Evolutionary conservation across 2,888 invertebrate species (phyloP).

Genomic region (Machimus atricapillus): DNA sequence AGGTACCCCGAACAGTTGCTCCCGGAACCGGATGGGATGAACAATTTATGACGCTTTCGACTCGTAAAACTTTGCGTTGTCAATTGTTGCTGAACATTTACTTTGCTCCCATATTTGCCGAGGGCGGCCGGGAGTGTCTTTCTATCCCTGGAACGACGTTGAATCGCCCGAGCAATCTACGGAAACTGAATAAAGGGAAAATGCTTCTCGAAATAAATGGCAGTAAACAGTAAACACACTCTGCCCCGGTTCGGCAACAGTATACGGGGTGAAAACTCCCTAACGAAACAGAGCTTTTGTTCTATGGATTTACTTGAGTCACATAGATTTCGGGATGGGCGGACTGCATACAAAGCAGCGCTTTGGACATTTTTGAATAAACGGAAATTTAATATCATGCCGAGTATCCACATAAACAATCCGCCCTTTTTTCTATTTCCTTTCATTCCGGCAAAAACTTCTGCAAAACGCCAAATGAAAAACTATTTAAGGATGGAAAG

Average conservation of each 20-base stretch:
- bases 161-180: background rate
- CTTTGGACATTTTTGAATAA: background rate
- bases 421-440: background rate
- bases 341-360: background rate
- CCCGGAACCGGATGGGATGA: slow-evolving; percentile 29
- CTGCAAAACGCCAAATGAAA: background rate
- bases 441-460: background rate
- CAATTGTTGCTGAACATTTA: slow-evolving; percentile 29
- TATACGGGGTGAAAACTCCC: background rate
- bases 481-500: background rate
- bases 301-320: background rate
- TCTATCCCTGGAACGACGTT: background rate
- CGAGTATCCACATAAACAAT: background rate
- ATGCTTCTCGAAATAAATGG: background rate
- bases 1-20: background rate
- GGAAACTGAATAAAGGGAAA: background rate
- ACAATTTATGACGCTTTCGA: slow-evolving; percentile 29
- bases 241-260: background rate
- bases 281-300: background rate
- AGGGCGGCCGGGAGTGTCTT: background rate
- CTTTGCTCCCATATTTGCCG: background rate
- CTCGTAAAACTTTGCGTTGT: slow-evolving; percentile 19
- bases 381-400: background rate
- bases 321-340: background rate
- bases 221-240: background rate